Evolutionary conservation across 1,140 invertebrate species (phyloP), one percentile per base, ranked within the genome.

Genomic region (Maniola jurtina): DNA sequence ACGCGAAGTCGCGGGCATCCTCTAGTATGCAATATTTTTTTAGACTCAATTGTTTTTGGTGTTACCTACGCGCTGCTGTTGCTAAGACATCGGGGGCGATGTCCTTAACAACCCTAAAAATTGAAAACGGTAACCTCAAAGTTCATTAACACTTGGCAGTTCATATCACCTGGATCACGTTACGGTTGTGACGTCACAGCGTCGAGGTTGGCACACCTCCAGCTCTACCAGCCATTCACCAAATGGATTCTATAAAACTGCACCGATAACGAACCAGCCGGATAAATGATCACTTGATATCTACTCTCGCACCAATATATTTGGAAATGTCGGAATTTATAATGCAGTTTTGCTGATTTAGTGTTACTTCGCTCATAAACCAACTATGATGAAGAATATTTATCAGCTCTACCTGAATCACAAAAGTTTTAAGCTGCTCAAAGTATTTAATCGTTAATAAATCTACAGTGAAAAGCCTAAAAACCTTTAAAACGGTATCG

Each of bases 111-210:
- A 63, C 47, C 8, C 13, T 48, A 15, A 14, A 14, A 6, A 6
- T 11, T 52, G 13, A 40, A 50, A 36, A 35, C 47, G n/a, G 47
- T 34, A 45, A 9, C 16, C 47, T 35, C 14, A 60, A 66, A 84
- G 84, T 76, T 86, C 82, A 86, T 83, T 86, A 82, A 80, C 82
- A 77, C 77, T 78, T 81, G 81, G 79, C 76, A 79, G 48, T 16
- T 70, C 55, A 61, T 16, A 72, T 73, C 76, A 84, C 80, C 79
- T 82, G 81, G 62, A 74, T 73, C 76, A 81, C 80, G 79, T 81
- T 70, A 63, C 70, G 65, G 64, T 66, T 80, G 63, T 66, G 69
- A 85, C 83, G 83, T 78, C 73, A 75, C 25, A 35, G 38, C 50
- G 15, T 4, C 9, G 11, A 40, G 77, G 78, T 81, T 77, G 67